Base-by-base conservation (phyloP, 2,888 invertebrate genomes). In the Julus scandinavius region DNA sequence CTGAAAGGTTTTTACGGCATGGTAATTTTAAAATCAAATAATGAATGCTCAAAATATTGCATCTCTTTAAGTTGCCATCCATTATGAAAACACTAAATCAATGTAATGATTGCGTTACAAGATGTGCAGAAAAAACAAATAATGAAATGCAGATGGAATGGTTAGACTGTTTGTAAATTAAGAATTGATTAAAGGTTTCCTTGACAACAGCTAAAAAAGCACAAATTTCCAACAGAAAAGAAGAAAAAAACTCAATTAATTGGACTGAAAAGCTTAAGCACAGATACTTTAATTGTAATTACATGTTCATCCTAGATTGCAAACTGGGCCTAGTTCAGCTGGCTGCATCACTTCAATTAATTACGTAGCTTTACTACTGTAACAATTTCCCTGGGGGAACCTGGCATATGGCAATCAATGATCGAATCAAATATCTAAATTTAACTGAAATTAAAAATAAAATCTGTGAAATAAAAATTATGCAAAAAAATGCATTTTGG, bases 241-340 rank as follows among this genome's bases (percentile, higher is more conserved):
- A 29, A 29, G 72, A 29, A 72, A 72, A 72, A 72, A 72, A 72
- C 72, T 72, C 72, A 29, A 72, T 72, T 72, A 72, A 72, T 72
- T 72, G 29, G 72, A 72, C 72, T 72, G 72, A 72, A 63, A 29
- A 29, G 72, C 72, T 72, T 72, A 72, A 72, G 72, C 72, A 72
- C 72, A 72, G 72, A 72, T 72, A 72, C 72, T 72, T 72, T 72
- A 72, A 72, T 72, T 72, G 72, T 29, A 72, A 72, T 72, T 72
- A 72, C 72, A 72, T 72, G 29, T 72, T 72, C 72, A 72, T 72
- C 72, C 72, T 29, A 72, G 72, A 72, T 72, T 72, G 72, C 72
- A 11, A 72, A n/a, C 29, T n/a, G 50, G 58, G 58, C 7, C 58
- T 72, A 72, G 72, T 29, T 72, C 29, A 72, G 3, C 72, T 29